Conservation (phyloP, 2,888 invertebrate species). For the Drosophila recens region DNA sequence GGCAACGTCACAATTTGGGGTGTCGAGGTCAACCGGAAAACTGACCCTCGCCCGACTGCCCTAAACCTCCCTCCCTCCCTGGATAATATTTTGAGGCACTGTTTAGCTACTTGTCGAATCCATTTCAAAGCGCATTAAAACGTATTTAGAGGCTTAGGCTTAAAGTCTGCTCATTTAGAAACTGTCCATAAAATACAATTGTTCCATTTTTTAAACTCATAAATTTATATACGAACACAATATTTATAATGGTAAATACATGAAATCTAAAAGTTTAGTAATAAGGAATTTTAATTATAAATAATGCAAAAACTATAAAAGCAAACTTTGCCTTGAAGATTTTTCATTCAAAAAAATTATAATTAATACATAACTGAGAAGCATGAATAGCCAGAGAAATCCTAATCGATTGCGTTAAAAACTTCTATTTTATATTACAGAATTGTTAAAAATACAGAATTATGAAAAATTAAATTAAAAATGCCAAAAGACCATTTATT, state of each 20-base stretch:
- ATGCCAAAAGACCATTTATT: too few species aligned
- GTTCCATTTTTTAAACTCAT: not conserved
- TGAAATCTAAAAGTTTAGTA: not conserved
- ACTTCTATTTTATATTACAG: too few species aligned
- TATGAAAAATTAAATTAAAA: too few species aligned
- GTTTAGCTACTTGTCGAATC: conserved; percentile 44
- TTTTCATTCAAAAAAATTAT: too few species aligned
- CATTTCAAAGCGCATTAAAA: conserved; percentile 73
- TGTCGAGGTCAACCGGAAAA: conserved; percentile 24
- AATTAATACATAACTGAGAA: too few species aligned
- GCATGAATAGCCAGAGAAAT: too few species aligned
- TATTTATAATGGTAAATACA: too few species aligned
- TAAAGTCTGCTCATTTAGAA: conserved; percentile 28
- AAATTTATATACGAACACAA: not conserved
- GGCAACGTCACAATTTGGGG: conserved; percentile 40
- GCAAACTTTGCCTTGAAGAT: too few species aligned
- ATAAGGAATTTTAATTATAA: not conserved
- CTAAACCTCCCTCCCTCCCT: not conserved
- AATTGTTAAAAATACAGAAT: too few species aligned
- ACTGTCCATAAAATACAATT: conserved; percentile 1
- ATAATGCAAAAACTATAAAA: not conserved
- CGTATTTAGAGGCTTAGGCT: conserved; percentile 57
- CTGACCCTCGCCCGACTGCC: not conserved
- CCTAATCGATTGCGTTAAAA: too few species aligned
- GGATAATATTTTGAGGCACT: conserved; percentile 24